A percentile compares a stretch with the other conserved stretches of the same genome.
These are phyloP conservation scores for Machimus rusticus DNA, from an alignment of 2,888 invertebrate genomes.

Conservation along the genomic window DNA sequence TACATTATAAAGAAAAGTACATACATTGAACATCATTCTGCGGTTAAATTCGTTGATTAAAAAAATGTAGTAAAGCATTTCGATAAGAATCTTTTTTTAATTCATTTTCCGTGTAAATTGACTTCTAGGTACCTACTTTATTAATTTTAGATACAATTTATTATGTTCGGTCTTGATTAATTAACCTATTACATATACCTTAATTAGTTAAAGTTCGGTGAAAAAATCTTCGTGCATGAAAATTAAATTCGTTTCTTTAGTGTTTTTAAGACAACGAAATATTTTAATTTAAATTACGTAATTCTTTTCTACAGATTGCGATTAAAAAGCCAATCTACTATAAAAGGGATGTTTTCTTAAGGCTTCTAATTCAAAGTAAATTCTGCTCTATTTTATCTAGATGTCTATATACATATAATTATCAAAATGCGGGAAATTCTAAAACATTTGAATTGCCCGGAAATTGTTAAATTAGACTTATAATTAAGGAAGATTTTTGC, in stretches of 20 bases:
- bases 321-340: background rate
- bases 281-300: no score
- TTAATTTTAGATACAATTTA: background rate
- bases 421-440: background rate
- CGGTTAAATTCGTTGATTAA: background rate
- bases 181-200: no score
- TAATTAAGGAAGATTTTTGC: background rate
- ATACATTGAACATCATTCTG: background rate
- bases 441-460: background rate
- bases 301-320: background rate
- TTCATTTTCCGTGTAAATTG: background rate
- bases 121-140: background rate
- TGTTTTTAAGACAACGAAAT: no score
- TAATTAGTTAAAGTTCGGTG: no score
- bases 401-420: background rate
- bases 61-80: no score
- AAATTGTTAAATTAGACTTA: background rate
- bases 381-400: background rate
- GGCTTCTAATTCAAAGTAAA: background rate
- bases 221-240: no score
- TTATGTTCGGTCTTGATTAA: background rate
- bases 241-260: no score
- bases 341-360: background rate
- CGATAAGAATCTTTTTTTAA: background rate
- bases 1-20: background rate